Base-by-base conservation (phyloP, 1,140 invertebrate genomes). In the Frieseomelitta varia region DNA sequence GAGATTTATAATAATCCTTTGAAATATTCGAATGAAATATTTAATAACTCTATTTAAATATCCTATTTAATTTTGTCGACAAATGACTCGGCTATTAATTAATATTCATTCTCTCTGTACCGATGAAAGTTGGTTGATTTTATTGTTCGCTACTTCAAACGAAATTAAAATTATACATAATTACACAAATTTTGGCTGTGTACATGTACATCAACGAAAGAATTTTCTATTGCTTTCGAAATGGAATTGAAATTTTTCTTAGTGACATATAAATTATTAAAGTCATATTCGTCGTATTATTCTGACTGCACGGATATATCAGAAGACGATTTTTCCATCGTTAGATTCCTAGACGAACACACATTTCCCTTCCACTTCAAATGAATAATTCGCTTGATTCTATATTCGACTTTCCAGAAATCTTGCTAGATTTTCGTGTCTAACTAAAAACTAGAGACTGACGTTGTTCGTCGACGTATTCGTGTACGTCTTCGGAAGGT, bases 361-460 rank as follows among this genome's bases (percentile, higher is more conserved):
- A 58, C 10, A 58, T 12, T 58, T 58, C 21, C 8, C 12, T 61
- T 14, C 1, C 34, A 14, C 14, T 39, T 11, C 11, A 4, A 39
- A 39, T 4, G 12, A 39, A 14, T 4, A 39, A 39, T 4, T 67
- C 17, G 10, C 17, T 14, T 15, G 14, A 15, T 39, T 12, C 21
- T 12, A 24, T 14, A 21, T 39, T 4, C 34, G 39, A 63, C n/a
- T 61, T n/a, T 3, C 58, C n/a, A 61, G 17, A 58, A 24, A 15
- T 6, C 53, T 6, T 19, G 11, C 24, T n/a, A 1, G 1, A 0
- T n/a, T 61, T 61, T 2, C 14, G 14, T 0, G 14, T n/a, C n/a
- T 51, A 12, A 34, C 8, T 27, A 14, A 0, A 1, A 24, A 11
- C 39, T 12, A 72, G 4, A 30, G 14, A 30, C 1, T 4, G 17